A percentile compares a stretch with the other conserved stretches of the same genome.
phyloP scores from a whole-genome alignment of 23 tunicate species.

The Clavelina lepadiformis region DNA sequence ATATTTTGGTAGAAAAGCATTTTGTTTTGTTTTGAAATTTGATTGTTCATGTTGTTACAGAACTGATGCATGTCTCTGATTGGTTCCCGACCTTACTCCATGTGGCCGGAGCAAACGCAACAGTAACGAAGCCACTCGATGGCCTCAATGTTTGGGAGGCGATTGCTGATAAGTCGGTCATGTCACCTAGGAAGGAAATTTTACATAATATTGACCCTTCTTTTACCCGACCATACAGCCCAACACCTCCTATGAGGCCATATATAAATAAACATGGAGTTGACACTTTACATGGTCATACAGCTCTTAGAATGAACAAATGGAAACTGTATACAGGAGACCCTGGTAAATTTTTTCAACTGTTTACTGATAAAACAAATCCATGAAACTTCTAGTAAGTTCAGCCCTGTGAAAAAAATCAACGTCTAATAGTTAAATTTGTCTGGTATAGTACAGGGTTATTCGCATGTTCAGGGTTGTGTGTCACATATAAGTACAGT shows the following conservation, averaged over 20 bases:
- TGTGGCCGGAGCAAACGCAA: constrained; percentile 63
- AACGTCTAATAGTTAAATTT: too few relatives aligned
- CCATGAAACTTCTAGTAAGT: too few relatives aligned
- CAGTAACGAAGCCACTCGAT: constrained; percentile 87
- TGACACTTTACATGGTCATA: constrained; percentile 57
- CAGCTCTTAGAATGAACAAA: constrained; percentile 69
- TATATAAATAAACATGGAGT: constrained; percentile 69
- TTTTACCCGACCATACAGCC: constrained; percentile 43
- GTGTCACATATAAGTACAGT: too few relatives aligned
- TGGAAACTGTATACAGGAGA: constrained; percentile 96
- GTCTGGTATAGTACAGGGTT: too few relatives aligned
- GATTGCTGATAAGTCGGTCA: constrained; percentile 13
- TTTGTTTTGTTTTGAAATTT: not conserved
- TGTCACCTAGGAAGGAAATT: constrained; percentile 66
- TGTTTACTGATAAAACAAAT: too few relatives aligned
- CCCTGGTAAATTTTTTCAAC: too few relatives aligned
- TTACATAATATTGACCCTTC: constrained; percentile 91
- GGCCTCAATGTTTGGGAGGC: constrained; percentile 84
- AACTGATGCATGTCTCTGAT: constrained; percentile 88
- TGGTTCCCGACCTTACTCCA: constrained; percentile 98
- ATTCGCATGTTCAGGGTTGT: too few relatives aligned
- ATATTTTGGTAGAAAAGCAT: not conserved
- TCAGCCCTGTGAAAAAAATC: too few relatives aligned
- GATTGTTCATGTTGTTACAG: too few relatives aligned
- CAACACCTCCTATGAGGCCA: constrained; percentile 57